phyloP scores from a whole-genome alignment of 1,140 invertebrate species.

The Pseudomyrmex cubaensis region DNA sequence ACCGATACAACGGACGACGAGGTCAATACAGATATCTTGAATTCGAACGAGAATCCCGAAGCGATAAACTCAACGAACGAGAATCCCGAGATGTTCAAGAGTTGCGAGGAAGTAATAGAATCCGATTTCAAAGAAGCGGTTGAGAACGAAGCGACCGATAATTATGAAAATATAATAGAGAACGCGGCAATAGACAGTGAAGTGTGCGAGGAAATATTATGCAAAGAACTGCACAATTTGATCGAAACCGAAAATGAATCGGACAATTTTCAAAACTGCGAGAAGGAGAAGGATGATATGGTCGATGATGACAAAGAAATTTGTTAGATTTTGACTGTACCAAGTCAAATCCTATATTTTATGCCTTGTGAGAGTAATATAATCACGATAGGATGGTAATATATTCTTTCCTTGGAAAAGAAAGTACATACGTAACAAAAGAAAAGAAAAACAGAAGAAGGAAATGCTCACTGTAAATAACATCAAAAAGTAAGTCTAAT shows the following conservation, averaged over 20 bases:
- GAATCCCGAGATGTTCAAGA: conserved; percentile 81
- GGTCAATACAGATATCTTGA: conserved; percentile 82
- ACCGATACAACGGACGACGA: conserved; percentile 83
- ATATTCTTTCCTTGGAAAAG: too few relatives aligned
- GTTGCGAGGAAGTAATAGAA: conserved; percentile 80
- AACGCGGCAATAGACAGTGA: conserved; percentile 72
- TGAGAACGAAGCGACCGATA: conserved; percentile 58
- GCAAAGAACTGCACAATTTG: conserved; percentile 80
- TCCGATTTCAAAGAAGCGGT: conserved; percentile 75
- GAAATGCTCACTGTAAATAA: conserved; percentile 73
- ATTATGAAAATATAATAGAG: conserved; percentile 78
- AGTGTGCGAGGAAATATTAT: conserved; percentile 80
- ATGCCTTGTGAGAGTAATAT: conserved; percentile 53
- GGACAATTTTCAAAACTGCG: conserved; percentile 27
- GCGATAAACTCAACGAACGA: conserved; percentile 70
- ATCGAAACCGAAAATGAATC: conserved; percentile 78
- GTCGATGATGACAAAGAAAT: conserved; percentile 27
- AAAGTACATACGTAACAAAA: not conserved
- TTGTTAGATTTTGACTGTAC: conserved; percentile 31
- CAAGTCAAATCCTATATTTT: not conserved
- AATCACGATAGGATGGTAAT: not conserved
- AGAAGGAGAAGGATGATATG: conserved; percentile 38
- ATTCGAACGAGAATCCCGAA: conserved; percentile 82
- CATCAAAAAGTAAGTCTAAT: conserved; percentile 53
- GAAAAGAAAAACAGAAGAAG: not conserved